Evolutionary conservation across 2,888 invertebrate genomes (phyloP), one percentile per base, ranked within the genome.

Genomic region (Dryomyza anilis): DNA sequence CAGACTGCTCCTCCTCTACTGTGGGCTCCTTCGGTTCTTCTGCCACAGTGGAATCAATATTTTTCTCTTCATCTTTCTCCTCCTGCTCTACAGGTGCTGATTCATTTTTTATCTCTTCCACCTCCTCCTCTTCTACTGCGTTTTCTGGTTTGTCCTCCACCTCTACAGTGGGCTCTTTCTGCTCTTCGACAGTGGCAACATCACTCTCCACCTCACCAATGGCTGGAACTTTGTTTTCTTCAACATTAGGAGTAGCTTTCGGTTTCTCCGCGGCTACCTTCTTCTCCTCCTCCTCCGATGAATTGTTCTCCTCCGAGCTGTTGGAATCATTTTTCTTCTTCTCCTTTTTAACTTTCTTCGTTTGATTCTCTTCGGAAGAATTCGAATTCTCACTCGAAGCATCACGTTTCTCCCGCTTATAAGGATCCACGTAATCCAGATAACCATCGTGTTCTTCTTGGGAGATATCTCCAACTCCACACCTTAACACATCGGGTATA

Each of bases 71-170:
- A 19, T 65, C 68, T 2, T 57, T 43, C 0, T 61, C 64, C 19
- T 25, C 21, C 14, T 70, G 43, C 23, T 56, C 63, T 12, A n/a
- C n/a, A n/a, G n/a, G n/a, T n/a, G 52, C 14, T 0, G 50, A 46
- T n/a, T 64, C 27, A 19, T 12, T 12, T 3, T 52, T 52, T 52
- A 30, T 8, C 14, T 46, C 39, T 23, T 67, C 66, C n/a, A 62
- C 70, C 1, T 57, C 25, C 8, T 62, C 58, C 39, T 71, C 71
- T 16, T 72, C 71, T 2, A 70, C 65, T 0, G 62, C 60, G 14
- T 61, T 19, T 12, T 67, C 66, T 16, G 61, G 58, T 39, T 8
- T 60, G 57, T 16, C 59, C 62, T 14, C 27, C 60, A 2, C 29
- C 43, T 23, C 30, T 33, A 4, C 39, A 57, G 5, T 53, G 53